Evolutionary conservation across 2,888 invertebrate genomes (phyloP).

Genomic region (Escarpia spicata): DNA sequence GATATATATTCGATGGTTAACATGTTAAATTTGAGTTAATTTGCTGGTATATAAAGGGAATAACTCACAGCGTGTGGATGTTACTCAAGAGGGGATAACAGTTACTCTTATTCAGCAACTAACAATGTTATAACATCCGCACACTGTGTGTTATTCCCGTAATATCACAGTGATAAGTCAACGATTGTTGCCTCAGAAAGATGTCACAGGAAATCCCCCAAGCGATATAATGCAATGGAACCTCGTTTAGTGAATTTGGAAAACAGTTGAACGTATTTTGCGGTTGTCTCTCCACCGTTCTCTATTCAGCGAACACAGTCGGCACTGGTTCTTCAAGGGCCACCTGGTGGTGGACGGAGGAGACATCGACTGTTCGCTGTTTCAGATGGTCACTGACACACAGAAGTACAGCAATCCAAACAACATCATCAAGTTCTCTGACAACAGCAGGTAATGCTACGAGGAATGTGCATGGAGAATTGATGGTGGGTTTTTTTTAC

Average conservation of each 20-base stretch:
- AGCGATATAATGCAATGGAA: not conserved
- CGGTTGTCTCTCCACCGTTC: not conserved
- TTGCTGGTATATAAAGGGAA: no score
- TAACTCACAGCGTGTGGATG: no score
- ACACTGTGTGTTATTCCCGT: no score
- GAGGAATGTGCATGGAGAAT: not conserved
- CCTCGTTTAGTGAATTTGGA: not conserved
- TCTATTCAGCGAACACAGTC: slow-evolving; percentile 85
- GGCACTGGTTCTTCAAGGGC: slow-evolving; percentile 99
- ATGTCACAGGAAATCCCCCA: not conserved
- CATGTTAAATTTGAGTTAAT: no score
- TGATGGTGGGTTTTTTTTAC: no score
- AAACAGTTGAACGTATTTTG: not conserved
- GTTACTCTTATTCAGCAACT: no score
- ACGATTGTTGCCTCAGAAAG: not conserved
- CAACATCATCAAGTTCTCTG: slow-evolving; percentile 96
- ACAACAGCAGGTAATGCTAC: slow-evolving; percentile 85
- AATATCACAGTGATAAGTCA: no score
- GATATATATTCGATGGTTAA: no score
- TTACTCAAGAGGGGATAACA: no score
- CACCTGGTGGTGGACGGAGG: slow-evolving; percentile 80
- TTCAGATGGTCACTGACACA: slow-evolving; percentile 92
- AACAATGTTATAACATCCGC: no score
- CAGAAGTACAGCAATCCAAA: slow-evolving; percentile 86
- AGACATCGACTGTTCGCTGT: slow-evolving; percentile 81